phyloP scores from a whole-genome alignment of 2,888 invertebrate species.

The Heliothis peltigera region DNA sequence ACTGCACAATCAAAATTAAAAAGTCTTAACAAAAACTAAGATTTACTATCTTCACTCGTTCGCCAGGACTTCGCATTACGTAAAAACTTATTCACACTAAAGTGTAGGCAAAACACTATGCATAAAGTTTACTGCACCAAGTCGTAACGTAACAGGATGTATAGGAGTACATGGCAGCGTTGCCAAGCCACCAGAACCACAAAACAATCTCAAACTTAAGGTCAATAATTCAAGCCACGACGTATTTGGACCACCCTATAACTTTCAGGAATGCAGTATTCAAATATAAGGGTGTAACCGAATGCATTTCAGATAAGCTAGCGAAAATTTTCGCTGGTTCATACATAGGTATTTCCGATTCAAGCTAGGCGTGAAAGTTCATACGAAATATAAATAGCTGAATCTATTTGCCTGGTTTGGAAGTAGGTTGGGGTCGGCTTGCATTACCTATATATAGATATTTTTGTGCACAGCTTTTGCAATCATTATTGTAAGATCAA shows the following conservation, averaged over 20 bases:
- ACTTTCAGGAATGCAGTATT: not conserved
- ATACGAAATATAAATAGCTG: slow-evolving; percentile 1
- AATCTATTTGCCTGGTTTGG: not conserved
- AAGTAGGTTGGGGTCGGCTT: slow-evolving; percentile 2
- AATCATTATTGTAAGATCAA: not conserved
- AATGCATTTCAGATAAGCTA: not conserved
- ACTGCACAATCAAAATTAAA: not conserved
- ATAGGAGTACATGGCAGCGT: not conserved
- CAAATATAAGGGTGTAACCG: not conserved
- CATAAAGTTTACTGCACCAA: not conserved
- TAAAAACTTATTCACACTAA: not conserved
- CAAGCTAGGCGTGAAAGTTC: not conserved
- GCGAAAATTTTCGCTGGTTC: not conserved
- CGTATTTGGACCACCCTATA: not conserved
- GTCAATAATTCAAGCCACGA: not conserved
- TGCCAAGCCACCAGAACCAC: not conserved
- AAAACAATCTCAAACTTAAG: not conserved
- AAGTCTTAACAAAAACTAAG: not conserved
- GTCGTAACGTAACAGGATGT: not conserved
- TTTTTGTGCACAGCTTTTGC: not conserved
- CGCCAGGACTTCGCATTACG: not conserved
- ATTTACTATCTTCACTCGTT: not conserved
- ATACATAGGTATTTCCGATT: not conserved
- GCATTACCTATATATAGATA: not conserved
- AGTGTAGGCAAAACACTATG: not conserved